Conservation (phyloP, 2,797 vertebrate genomes). For the Harpagifer antarcticus region DNA sequence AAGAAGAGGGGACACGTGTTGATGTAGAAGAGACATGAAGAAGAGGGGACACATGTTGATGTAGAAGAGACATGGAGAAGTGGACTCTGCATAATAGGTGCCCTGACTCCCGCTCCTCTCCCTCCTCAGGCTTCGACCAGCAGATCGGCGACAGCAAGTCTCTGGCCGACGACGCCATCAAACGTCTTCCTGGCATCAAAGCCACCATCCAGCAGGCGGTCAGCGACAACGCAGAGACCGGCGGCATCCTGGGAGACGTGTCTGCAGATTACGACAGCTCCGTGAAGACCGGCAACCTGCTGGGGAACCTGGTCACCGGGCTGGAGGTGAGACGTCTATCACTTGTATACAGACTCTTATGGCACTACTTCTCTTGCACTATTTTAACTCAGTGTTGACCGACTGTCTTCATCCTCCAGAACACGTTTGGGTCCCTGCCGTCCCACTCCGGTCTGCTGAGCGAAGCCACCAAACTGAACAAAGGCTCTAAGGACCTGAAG, state of each 20-base stretch:
- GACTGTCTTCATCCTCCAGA: slow-evolving; percentile 49
- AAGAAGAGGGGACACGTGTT: too few species aligned
- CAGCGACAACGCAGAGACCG: slow-evolving; percentile 77
- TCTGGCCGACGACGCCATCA: slow-evolving; percentile 87
- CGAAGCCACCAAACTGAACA: slow-evolving; percentile 53
- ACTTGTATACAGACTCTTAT: too few species aligned
- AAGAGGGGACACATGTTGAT: too few species aligned
- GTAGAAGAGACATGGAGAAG: too few species aligned
- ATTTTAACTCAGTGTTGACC: too few species aligned
- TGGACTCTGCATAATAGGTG: too few species aligned
- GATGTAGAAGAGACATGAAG: too few species aligned
- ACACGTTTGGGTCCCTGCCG: slow-evolving; percentile 31
- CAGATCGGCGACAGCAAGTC: slow-evolving; percentile 82
- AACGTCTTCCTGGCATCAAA: slow-evolving; percentile 85
- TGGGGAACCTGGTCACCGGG: slow-evolving; percentile 45
- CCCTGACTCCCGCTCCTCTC: background rate
- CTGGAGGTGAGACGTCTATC: slow-evolving; percentile 58
- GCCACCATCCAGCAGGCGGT: slow-evolving; percentile 83
- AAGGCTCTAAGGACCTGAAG: slow-evolving; percentile 43
- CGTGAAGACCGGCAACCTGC: slow-evolving; percentile 19
- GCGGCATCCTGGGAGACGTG: slow-evolving; percentile 73
- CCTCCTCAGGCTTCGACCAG: slow-evolving; percentile 88
- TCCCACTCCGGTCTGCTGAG: slow-evolving; percentile 31
- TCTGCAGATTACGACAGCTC: slow-evolving; percentile 43
- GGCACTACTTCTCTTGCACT: too few species aligned